phyloP scores from a whole-genome alignment of 2,888 invertebrate species.

The Megalurothrips usitatus region DNA sequence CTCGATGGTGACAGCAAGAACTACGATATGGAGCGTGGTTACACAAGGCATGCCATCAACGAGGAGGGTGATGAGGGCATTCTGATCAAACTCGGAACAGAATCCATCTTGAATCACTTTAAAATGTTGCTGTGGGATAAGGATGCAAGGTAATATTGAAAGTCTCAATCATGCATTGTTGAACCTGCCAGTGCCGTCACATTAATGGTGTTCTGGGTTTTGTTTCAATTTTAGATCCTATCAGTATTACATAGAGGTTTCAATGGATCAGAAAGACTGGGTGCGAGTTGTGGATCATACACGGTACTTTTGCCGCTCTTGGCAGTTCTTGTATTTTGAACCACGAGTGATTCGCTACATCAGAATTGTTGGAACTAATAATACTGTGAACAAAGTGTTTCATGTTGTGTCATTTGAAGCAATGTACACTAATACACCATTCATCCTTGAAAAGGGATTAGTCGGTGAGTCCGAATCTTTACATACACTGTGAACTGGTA shows the following conservation, averaged over 20 bases:
- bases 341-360: constrained; percentile 82
- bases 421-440: constrained; percentile 70
- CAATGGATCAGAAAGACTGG: constrained; percentile 95
- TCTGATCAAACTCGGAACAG: constrained; percentile 73
- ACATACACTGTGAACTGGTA: too few relatives aligned
- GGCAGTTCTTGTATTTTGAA: constrained; percentile 92
- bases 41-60: constrained; percentile 78
- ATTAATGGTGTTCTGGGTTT: neutral
- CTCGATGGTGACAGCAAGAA: constrained; percentile 82
- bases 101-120: constrained; percentile 90
- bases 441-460: constrained; percentile 67
- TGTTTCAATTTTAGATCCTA: constrained; percentile 60
- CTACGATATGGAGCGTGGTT: constrained; percentile 90
- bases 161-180: constrained; percentile 13
- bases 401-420: constrained; percentile 93
- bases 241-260: constrained; percentile 87
- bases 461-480: constrained; percentile 47
- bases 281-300: constrained; percentile 88
- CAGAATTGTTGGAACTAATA: constrained; percentile 82
- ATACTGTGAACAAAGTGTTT: constrained; percentile 92
- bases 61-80: constrained; percentile 71
- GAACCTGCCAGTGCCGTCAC: too few relatives aligned
- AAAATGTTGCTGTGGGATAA: constrained; percentile 91
- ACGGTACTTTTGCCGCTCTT: constrained; percentile 87
- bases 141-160: constrained; percentile 62